Conservation (phyloP, 2,797 vertebrate genomes). For the Xenopus petersii region DNA sequence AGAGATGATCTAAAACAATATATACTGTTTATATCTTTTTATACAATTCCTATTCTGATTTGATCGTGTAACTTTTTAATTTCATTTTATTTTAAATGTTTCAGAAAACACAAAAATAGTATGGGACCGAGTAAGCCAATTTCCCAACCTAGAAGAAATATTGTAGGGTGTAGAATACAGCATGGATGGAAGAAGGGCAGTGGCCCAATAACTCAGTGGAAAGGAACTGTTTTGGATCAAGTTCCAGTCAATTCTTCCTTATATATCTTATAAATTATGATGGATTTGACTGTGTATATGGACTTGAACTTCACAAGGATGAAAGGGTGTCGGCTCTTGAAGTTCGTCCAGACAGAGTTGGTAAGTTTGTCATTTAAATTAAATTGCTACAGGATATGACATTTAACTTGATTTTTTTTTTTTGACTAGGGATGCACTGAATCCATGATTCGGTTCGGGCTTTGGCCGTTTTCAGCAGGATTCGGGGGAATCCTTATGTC, state of each 20-base stretch:
- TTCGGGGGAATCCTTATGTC: too few relatives aligned
- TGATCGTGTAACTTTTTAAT: too few relatives aligned
- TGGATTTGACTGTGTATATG: constrained; percentile 94
- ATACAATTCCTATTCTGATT: too few relatives aligned
- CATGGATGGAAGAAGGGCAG: constrained; percentile 92
- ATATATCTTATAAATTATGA: constrained; percentile 96
- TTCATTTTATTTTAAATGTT: neutral
- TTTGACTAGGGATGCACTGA: too few relatives aligned
- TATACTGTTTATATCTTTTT: too few relatives aligned
- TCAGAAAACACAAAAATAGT: constrained; percentile 91
- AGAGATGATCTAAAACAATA: too few relatives aligned
- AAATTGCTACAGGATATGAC: too few relatives aligned
- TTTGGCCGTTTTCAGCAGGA: too few relatives aligned
- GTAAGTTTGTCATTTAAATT: constrained; percentile 64
- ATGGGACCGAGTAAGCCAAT: constrained; percentile 83
- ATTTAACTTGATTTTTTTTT: too few relatives aligned
- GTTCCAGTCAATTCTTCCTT: constrained; percentile 94
- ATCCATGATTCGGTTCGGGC: too few relatives aligned
- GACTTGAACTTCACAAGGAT: constrained; percentile 94
- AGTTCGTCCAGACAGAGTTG: constrained; percentile 89
- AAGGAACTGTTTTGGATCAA: constrained; percentile 91
- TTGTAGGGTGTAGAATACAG: constrained; percentile 94
- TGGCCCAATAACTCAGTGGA: constrained; percentile 86
- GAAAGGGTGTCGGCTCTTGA: constrained; percentile 91
- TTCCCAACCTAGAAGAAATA: constrained; percentile 84